These are phyloP conservation scores for Oncorhynchus mykiss DNA, from an alignment of 2,113 vertebrate genomes.

Conservation along the genomic window DNA sequence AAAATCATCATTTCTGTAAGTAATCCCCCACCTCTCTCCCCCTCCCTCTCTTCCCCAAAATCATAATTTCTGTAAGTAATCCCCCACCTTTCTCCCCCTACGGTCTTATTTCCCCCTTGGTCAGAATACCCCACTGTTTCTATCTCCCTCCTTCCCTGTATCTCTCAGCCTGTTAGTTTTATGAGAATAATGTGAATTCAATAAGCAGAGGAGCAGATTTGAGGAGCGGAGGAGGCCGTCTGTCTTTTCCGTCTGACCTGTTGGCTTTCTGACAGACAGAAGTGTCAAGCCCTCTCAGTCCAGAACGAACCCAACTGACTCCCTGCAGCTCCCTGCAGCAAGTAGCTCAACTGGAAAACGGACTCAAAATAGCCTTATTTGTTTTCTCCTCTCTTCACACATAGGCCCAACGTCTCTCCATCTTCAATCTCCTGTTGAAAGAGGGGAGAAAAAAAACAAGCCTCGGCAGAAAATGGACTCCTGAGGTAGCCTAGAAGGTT, in stretches of 20 bases:
- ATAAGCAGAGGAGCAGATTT: slow-evolving; percentile 86
- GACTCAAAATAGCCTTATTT: background rate
- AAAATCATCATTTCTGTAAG: slow-evolving; percentile 65
- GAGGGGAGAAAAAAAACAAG: too few relatives aligned
- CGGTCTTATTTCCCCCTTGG: slow-evolving; percentile 49
- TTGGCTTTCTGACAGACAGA: slow-evolving; percentile 80
- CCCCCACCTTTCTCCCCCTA: slow-evolving; percentile 48
- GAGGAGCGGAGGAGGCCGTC: slow-evolving; percentile 67
- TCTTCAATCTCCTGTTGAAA: background rate
- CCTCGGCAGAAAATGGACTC: too few relatives aligned
- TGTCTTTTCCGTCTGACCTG: slow-evolving; percentile 79
- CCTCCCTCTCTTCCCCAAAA: slow-evolving; percentile 44
- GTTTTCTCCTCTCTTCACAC: background rate
- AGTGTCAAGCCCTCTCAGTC: slow-evolving; percentile 83
- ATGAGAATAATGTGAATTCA: slow-evolving; percentile 90
- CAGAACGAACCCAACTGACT: slow-evolving; percentile 52
- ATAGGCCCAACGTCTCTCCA: background rate
- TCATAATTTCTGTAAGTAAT: slow-evolving; percentile 69
- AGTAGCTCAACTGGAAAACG: background rate
- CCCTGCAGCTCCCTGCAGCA: background rate
- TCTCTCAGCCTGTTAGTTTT: slow-evolving; percentile 56
- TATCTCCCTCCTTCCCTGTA: background rate
- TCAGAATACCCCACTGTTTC: background rate
- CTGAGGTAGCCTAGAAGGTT: too few relatives aligned
- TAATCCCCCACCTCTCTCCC: slow-evolving; percentile 52